phyloP scores from a whole-genome alignment of 2,797 vertebrate species.

The Poecilia gillii region DNA sequence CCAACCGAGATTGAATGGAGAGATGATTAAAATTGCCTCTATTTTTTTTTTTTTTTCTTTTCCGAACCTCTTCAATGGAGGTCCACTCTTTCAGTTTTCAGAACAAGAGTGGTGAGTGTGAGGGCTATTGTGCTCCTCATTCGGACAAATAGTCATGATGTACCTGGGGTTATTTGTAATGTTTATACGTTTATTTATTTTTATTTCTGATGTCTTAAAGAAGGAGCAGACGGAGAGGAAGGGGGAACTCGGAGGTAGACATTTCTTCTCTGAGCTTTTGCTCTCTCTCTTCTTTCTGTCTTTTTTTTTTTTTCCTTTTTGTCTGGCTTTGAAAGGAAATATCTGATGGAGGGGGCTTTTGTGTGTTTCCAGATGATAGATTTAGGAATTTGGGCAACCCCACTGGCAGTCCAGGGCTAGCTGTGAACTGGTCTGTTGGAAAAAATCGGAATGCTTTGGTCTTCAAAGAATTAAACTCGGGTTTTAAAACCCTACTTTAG shows the following conservation, averaged over 20 bases:
- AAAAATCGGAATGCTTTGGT: conserved; percentile 98
- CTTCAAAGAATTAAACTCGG: conserved; percentile 99
- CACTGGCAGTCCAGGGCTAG: conserved; percentile 96
- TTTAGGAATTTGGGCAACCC: conserved; percentile 99
- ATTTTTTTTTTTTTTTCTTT: conserved; percentile 73
- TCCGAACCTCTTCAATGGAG: conserved; percentile 91
- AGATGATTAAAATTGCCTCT: conserved; percentile 99
- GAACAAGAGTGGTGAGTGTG: conserved; percentile 85
- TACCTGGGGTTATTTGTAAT: conserved; percentile 92
- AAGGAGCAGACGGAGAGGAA: conserved; percentile 60
- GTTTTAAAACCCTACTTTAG: conserved; percentile 95
- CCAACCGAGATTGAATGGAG: conserved; percentile 99
- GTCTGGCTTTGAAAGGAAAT: conserved; percentile 88
- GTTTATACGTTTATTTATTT: conserved; percentile 62
- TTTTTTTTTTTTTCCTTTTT: conserved; percentile 60
- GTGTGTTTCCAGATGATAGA: conserved; percentile 99
- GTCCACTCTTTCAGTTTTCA: conserved; percentile 90
- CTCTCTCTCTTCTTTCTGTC: conserved; percentile 35
- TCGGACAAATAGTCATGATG: conserved; percentile 80
- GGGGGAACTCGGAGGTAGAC: conserved; percentile 84
- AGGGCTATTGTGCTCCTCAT: conserved; percentile 89
- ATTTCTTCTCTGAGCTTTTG: conserved; percentile 87
- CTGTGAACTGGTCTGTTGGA: conserved; percentile 99
- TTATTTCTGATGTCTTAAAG: conserved; percentile 74
- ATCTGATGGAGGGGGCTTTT: conserved; percentile 94